These are phyloP conservation scores for Umimayanthus chanpuru DNA, from an alignment of 92 coral and sea anemone genomes.

Conservation along the genomic window DNA sequence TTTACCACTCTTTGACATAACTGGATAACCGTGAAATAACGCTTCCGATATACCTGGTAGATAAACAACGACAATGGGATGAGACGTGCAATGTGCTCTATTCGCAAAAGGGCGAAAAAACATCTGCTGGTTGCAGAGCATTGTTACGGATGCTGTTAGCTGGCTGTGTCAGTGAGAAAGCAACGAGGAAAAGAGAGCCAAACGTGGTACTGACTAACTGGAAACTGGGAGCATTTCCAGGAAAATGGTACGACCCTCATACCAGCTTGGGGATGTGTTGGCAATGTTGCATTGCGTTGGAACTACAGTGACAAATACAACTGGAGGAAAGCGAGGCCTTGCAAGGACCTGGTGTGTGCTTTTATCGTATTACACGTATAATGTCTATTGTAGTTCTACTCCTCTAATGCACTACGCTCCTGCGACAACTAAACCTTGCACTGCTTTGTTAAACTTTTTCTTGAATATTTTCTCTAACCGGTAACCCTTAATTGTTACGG, in stretches of 20 bases:
- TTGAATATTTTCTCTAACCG: neutral
- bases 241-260: neutral
- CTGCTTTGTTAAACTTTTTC: neutral
- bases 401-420: neutral
- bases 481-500: neutral
- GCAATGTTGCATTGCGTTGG: neutral
- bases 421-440: neutral
- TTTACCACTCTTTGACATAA: neutral
- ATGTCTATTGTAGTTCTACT: slow-evolving; percentile 17
- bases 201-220: too few species aligned
- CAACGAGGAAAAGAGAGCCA: neutral
- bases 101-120: neutral
- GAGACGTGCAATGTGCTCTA: neutral
- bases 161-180: neutral
- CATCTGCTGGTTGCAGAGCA: slow-evolving; percentile 10
- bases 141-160: neutral
- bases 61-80: neutral
- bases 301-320: neutral
- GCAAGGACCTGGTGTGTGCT: slow-evolving; percentile 30
- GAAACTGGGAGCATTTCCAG: neutral
- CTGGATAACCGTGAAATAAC: neutral
- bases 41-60: neutral
- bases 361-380: slow-evolving; percentile 41
- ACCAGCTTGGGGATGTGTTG: neutral
- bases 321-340: neutral